Evolutionary conservation across 2,797 vertebrate genomes (phyloP), one percentile per base, ranked within the genome.

Genomic region (Tarsius wallacei): DNA sequence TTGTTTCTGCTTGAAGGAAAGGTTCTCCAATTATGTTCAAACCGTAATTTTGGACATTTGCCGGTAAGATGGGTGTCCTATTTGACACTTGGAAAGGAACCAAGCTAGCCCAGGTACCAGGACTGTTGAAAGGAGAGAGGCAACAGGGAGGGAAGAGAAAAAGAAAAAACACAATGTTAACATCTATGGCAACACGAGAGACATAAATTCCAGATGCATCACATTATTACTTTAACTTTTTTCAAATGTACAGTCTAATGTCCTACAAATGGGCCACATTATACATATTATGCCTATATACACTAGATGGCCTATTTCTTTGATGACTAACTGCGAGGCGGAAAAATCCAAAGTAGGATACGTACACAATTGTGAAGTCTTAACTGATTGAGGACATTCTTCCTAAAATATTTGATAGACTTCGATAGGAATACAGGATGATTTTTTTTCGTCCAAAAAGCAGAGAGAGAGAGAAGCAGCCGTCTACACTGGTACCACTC

Each of bases 101-200:
- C 99, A 99, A 99, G 99, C 99, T 99, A 99, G 99, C 99, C 99
- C 99, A 99, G 99, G 99, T 99, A 99, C 99, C 99, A 99, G 99
- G 99, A 99, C 99, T 99, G 99, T 97, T 86, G 95, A 95, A 94
- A 98, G 88, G 91, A 94, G 87, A 93, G 36, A 77, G 74, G 53
- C 4, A 55, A 91, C 53, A 76, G 68, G 70, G 61, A 97, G 17
- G 96, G 5, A 96, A 94, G 98, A 86, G 98, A 68, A 98, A 55
- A 98, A 73, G 94, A 82, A 94, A 86, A 95, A 98, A 95, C 9
- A 97, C 53, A 96, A 66, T 68, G 98, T 98, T 98, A 99, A 94
- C 87, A 97, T 70, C 36, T 94, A 80, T 13, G 91, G 82, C 51
- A 88, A 63, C 6, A 36, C 83, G 66, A 96, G 76, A 88, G 93